Evolutionary conservation across 2,888 invertebrate species (phyloP).

Genomic region (Emmelina monodactyla): DNA sequence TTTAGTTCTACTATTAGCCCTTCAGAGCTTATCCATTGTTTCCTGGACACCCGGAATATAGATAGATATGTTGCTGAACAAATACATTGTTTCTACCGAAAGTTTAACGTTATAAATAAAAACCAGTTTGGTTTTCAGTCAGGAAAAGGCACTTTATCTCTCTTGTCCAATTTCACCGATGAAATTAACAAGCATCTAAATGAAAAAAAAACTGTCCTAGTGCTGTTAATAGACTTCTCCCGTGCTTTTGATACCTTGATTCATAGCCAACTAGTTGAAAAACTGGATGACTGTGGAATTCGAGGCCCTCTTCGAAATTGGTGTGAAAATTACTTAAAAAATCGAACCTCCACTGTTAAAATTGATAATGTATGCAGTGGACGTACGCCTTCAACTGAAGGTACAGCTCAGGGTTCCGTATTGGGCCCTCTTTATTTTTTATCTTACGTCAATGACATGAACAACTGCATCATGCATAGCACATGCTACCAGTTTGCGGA

Average conservation of each 20-base stretch:
- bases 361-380: not conserved
- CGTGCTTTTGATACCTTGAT: conserved; percentile 16
- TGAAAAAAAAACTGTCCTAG: conserved; percentile 11
- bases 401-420: conserved; percentile 10
- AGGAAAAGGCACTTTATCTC: conserved; percentile 5
- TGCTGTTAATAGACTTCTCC: conserved; percentile 13
- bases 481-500: conserved; percentile 14
- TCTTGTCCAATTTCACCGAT: conserved; percentile 14
- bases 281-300: conserved; percentile 8
- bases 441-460: conserved; percentile 14
- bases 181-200: conserved; percentile 11
- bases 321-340: conserved; percentile 10
- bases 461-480: conserved; percentile 6
- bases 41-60: too few relatives aligned
- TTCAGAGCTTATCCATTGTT: too few relatives aligned
- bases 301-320: conserved; percentile 5
- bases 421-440: conserved; percentile 7
- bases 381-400: not conserved
- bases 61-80: too few relatives aligned
- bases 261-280: conserved; percentile 10
- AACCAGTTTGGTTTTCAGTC: conserved; percentile 11
- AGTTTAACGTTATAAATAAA: too few relatives aligned
- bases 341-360: conserved; percentile 1
- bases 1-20: too few relatives aligned
- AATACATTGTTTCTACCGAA: too few relatives aligned